Evolutionary conservation across 2,113 vertebrate species (phyloP), one percentile per base, ranked within the genome.

Genomic region (Cephalopterus ornatus): DNA sequence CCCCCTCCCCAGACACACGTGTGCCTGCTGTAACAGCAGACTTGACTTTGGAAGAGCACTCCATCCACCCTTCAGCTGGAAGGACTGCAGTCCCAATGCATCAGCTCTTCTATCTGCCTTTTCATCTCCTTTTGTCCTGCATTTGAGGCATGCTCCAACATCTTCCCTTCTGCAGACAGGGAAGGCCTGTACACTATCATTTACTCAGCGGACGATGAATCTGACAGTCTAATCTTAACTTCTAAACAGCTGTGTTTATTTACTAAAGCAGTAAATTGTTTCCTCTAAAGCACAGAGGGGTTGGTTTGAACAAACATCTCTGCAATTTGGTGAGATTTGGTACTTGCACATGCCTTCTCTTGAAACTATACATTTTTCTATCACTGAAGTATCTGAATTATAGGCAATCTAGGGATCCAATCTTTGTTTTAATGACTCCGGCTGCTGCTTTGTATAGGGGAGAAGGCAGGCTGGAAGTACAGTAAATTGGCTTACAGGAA

Each of bases 201-300:
- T 92, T 81, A 46, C 68, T 53, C 83, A 39, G 91, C 2, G 3
- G 92, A 86, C 4, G 24, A 78, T 11, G 41, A 88, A 72, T 81
- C 56, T 87, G 85, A 82, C 88, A 75, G 86, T n/a, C 91, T 92
- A 37, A 87, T 96, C 92, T 91, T 63, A 95, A 92, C 47, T 89
- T 91, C 94, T 85, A 79, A 93, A 62, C 96, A 97, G 93, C 92
- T 97, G 94, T 93, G 96, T 97, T 97, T 97, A 96, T 97, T 96
- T 96, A 96, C 94, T 76, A 32, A 94, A 94, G 95, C n/a, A 82
- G 85, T 76, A 96, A 97, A 97, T 93, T 93, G 92, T 96, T 97
- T 95, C 94, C 90, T 97, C 83, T 73, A 59, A 89, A 96, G 88
- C 90, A 93, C 81, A 75, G 88, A 89, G 71, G 81, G 63, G 30